Conservation (phyloP, 2,113 vertebrate genomes). For the Callipepla squamata region DNA sequence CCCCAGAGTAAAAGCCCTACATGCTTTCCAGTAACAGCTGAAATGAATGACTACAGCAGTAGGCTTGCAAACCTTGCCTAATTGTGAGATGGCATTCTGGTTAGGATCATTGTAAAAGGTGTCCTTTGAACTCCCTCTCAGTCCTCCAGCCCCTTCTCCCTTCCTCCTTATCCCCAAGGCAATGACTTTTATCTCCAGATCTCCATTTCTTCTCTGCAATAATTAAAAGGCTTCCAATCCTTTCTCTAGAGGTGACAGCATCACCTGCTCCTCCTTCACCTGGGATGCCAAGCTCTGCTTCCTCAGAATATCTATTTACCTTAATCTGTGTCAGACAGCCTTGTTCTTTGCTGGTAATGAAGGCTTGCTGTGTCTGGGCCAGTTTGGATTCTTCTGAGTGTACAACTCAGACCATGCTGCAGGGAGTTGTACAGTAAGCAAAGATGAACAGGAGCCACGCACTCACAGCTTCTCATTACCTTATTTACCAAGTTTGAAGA, state of each 20-base stretch:
- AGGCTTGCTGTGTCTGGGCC: background rate
- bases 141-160: constrained; percentile 17
- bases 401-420: background rate
- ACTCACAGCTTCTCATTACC: background rate
- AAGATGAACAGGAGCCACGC: background rate
- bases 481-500: background rate
- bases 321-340: background rate
- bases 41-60: background rate
- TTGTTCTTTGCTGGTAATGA: background rate
- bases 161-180: constrained; percentile 43
- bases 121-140: constrained; percentile 47
- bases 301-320: constrained; percentile 27
- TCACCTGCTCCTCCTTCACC: constrained; percentile 24
- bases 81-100: constrained; percentile 13
- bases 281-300: background rate
- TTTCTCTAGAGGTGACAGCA: constrained; percentile 19
- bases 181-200: constrained; percentile 54
- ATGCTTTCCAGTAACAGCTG: background rate
- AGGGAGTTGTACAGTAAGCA: background rate
- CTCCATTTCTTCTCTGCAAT: constrained; percentile 20
- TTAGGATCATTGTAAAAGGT: background rate
- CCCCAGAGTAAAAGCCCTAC: background rate
- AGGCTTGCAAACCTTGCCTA: background rate
- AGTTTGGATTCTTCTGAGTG: background rate
- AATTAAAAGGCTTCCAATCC: constrained; percentile 51